Evolutionary conservation across 1,140 invertebrate genomes (phyloP), one percentile per base, ranked within the genome.

Genomic region (Spodoptera litura): DNA sequence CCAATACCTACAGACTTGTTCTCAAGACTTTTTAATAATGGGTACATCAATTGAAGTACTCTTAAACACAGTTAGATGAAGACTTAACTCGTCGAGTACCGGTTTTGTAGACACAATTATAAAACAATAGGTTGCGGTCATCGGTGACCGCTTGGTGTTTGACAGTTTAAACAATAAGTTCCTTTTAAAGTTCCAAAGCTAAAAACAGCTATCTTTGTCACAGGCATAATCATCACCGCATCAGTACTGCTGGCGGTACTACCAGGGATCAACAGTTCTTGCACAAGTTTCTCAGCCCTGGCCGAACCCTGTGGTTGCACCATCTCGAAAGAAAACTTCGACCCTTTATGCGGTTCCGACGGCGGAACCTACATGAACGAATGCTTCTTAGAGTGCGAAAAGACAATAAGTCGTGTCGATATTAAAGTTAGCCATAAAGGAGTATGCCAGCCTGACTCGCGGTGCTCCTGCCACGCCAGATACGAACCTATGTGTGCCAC

Each of bases 271-370:
- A 11, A 12, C 11, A 10, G 12, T 3, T 11, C 25, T 5, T 71
- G 68, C 68, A 56, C 68, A 31, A 71, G 20, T 38, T 38, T 38
- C 66, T 3, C 12, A 10, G 66, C 51, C 49, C 12, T 70, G 8
- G 4, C 49, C 4, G 49, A 70, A 0, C 66, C 66, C 3, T 70
- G 66, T 11, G 66, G 66, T 0, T 70, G 66, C 49, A 53, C 25
- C 0, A 25, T 70, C 4, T 25, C 49, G 0, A 13, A 53, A n/a
- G 35, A 49, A 0, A 13, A 44, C 6, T 51, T 56, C 15, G 15
- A 55, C n/a, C 71, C 56, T 0, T 5, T 59, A 9, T 73, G 71
- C 35, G 71, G 71, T 2, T 59, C 55, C 25, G 55, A 73, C 35
- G 71, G 71, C 5, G n/a, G 27, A 10, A 59, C 71, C 11, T 73